Base-by-base conservation (phyloP, 2,113 vertebrate genomes). In the Brachyistius frenatus region DNA sequence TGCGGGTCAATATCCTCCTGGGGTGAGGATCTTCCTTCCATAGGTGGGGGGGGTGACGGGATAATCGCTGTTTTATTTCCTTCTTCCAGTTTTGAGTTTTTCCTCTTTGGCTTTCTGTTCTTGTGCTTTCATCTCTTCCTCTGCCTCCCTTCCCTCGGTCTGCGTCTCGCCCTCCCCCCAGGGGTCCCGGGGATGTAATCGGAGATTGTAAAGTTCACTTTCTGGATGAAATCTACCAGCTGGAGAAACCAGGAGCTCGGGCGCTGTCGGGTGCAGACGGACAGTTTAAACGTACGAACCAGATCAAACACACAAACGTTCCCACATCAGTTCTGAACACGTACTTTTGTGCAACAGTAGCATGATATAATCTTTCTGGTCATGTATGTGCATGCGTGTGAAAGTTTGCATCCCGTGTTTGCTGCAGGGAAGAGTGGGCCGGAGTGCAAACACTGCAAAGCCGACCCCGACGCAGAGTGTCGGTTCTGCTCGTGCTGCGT, bases 361-460 rank as follows among this genome's bases (percentile, higher is more conserved):
- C 30, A 5, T 31, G 47, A 52, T 37, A 49, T 46, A 15, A 14
- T 37, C n/a, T 9, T 62, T 50, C 10, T 58, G 52, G 57, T 31
- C 11, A 11, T 37, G 39, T 14, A 5, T 47, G 52, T 73, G 58
- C 35, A 1, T 80, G 35, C 35, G 47, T 8, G 5, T 23, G 23
- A 23, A 23, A 23, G 23, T 75, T 52, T 44, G 32, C 13, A 58
- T 9, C 52, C 39, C 30, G 41, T 78, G 37, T 54, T 47, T 88
- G 71, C 90, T 87, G 58, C 88, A 99, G 97, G 97, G 82, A 99
- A 98, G 92, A 99, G 97, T 89, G 98, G 98, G 52, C 97, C 98
- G 1, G 98, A 99, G 93, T 99, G 98, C 93, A 97, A 99, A 87
- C 96, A 98, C 91, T 99, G 98, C 94, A 96, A 96, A 87, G 97